phyloP scores from a whole-genome alignment of 2,797 vertebrate genomes.

The Pelochelys cantorii region DNA sequence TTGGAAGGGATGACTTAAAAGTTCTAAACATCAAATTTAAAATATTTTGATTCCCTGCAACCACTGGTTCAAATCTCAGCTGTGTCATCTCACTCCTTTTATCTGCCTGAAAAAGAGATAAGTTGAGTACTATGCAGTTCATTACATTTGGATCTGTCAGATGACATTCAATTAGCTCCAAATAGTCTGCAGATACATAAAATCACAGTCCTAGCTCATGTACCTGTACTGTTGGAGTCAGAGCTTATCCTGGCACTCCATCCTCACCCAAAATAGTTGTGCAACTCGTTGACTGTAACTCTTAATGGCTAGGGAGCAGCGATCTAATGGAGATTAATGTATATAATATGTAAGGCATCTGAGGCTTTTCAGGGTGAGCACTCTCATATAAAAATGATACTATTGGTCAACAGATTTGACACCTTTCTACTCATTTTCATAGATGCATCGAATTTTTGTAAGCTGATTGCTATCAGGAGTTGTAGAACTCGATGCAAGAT shows the following conservation, averaged over 20 bases:
- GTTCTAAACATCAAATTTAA: not conserved
- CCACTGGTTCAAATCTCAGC: not conserved
- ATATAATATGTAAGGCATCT: not conserved
- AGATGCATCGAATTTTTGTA: not conserved
- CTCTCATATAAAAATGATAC: not conserved
- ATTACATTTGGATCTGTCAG: not conserved
- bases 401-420: not conserved
- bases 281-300: not conserved
- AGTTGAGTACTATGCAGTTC: not conserved
- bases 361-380: not conserved
- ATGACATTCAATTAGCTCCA: rapidly evolving
- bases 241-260: not conserved
- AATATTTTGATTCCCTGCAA: not conserved
- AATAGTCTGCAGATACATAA: not conserved
- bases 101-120: not conserved
- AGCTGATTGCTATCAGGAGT: rapidly evolving
- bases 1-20: not conserved
- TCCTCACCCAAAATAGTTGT: not conserved
- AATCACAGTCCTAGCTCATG: not conserved
- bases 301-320: not conserved
- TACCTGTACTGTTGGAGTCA: not conserved
- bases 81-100: not conserved
- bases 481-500: not conserved
- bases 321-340: not conserved
- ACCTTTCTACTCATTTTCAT: rapidly evolving